Conservation (phyloP, 1,140 invertebrate genomes). For the Liolophura sinensis region DNA sequence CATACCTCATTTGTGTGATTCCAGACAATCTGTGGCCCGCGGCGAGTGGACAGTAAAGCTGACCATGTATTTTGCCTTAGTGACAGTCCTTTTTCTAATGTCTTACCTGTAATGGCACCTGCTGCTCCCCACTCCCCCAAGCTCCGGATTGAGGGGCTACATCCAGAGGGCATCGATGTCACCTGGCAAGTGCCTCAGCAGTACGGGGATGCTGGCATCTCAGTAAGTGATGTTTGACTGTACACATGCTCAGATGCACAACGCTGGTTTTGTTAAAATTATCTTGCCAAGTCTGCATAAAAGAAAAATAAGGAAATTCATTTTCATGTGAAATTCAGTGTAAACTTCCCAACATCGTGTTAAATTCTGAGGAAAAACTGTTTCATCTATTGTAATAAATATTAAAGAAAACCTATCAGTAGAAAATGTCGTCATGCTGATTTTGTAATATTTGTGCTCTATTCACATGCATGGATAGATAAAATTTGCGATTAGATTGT, state of each 20-base stretch:
- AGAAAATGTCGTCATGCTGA: too few species aligned
- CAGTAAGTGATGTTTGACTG: slow-evolving; percentile 37
- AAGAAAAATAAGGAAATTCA: too few species aligned
- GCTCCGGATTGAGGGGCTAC: slow-evolving; percentile 51
- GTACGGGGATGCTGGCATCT: slow-evolving; percentile 54
- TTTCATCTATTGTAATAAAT: too few species aligned
- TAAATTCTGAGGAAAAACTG: too few species aligned
- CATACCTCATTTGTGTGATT: too few species aligned
- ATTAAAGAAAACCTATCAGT: too few species aligned
- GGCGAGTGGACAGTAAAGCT: slow-evolving; percentile 36
- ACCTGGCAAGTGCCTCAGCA: slow-evolving; percentile 57
- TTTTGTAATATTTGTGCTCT: neutral
- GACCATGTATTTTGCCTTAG: slow-evolving; percentile 49
- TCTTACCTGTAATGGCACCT: slow-evolving; percentile 48
- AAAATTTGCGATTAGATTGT: neutral
- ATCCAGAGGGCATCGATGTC: slow-evolving; percentile 53
- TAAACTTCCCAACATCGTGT: too few species aligned
- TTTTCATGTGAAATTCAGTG: too few species aligned
- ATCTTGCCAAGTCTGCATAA: too few species aligned
- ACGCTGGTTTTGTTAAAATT: too few species aligned
- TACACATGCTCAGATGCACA: neutral
- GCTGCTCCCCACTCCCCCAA: slow-evolving; percentile 54
- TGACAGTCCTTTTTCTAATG: slow-evolving; percentile 53
- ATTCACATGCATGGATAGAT: neutral
- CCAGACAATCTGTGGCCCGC: slow-evolving; percentile 46